Percentiles rank a stretch among this genome's conserved stretches.
Evolutionary conservation across 23 tunicate species (phyloP).

Genomic region (Styela clava): DNA sequence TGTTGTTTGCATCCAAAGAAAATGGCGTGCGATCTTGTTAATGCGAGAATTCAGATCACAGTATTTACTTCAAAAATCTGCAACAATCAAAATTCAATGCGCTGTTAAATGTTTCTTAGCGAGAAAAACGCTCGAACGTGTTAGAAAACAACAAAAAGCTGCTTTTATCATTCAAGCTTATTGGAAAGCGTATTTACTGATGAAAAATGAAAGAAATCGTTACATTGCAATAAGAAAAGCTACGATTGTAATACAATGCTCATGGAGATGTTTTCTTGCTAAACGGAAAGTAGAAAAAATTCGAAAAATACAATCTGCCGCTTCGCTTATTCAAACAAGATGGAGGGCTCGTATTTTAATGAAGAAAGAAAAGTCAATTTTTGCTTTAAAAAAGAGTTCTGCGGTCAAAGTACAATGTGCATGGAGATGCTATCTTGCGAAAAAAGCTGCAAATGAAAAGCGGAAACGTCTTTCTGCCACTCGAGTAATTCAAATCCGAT

Average conservation of each 20-base stretch:
- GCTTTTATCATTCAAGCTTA: conserved; percentile 3
- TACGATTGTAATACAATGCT: conserved; percentile 6
- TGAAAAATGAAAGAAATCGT: not conserved
- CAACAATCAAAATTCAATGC: conserved; percentile 19
- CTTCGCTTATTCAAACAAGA: not conserved
- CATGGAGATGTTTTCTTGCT: not conserved
- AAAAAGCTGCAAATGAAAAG: not conserved
- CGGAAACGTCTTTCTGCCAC: not conserved
- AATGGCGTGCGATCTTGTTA: conserved; percentile 32
- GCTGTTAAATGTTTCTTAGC: conserved; percentile 4
- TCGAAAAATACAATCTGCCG: not conserved
- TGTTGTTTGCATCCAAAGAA: conserved; percentile 3
- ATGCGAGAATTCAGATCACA: not conserved
- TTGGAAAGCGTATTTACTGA: conserved; percentile 20
- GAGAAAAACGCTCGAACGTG: not conserved
- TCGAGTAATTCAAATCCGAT: not conserved
- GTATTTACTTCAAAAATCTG: not conserved
- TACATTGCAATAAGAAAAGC: not conserved
- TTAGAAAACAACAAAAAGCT: not conserved
- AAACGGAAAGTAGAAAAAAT: not conserved
- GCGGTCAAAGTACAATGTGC: not conserved
- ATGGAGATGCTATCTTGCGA: not conserved
- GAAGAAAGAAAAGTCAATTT: not conserved
- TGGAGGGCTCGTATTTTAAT: not conserved
- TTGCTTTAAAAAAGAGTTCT: not conserved